A percentile compares a stretch with the other conserved stretches of the same genome.
These are phyloP conservation scores for Hemiscyllium ocellatum DNA, from an alignment of 2,113 vertebrate genomes.

Conservation along the genomic window DNA sequence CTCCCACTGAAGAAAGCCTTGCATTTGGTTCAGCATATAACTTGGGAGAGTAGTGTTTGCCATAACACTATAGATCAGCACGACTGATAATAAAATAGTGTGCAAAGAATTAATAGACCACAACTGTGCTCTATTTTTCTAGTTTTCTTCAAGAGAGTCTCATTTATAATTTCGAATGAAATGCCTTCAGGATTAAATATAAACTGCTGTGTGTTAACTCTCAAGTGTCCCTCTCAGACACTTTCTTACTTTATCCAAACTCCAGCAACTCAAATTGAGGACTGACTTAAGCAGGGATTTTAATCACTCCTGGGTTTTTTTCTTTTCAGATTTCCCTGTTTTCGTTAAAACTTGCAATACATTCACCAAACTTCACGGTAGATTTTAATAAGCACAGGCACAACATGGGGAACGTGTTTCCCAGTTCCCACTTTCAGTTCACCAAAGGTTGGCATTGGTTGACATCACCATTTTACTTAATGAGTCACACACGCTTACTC, in stretches of 20 bases:
- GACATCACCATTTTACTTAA: slow-evolving; percentile 30
- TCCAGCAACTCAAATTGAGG: neutral
- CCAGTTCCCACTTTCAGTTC: neutral
- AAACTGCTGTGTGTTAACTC: neutral
- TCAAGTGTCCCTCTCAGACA: neutral
- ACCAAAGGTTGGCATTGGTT: slow-evolving; percentile 12
- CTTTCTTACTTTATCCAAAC: neutral
- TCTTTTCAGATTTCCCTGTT: neutral
- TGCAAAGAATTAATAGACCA: neutral
- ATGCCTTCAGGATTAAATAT: neutral
- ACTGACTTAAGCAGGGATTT: neutral
- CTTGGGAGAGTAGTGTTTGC: no score
- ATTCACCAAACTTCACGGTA: neutral
- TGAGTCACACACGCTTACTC: neutral
- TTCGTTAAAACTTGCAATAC: neutral
- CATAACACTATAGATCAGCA: neutral
- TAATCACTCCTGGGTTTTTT: no score
- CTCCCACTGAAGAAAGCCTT: neutral
- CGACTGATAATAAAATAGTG: neutral
- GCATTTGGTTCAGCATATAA: neutral
- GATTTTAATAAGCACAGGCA: neutral
- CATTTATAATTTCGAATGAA: neutral
- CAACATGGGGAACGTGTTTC: neutral
- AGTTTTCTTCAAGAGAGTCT: neutral
- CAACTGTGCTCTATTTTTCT: neutral